A percentile compares a stretch with the other conserved stretches of the same genome.
Evolutionary conservation across 2,888 invertebrate genomes (phyloP).

Genomic region (Spatulosminthurus flaviceps): DNA sequence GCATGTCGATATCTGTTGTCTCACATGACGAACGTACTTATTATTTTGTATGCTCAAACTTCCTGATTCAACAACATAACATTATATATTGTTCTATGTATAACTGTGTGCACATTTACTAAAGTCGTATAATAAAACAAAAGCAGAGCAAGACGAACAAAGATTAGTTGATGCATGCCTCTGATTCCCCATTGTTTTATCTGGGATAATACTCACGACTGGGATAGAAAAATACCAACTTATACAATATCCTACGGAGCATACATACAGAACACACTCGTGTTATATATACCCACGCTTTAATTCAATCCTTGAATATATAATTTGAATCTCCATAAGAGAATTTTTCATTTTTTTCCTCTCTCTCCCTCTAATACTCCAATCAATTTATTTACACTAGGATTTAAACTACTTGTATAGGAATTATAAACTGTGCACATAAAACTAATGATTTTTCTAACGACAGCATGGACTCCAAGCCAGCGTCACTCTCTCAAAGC

Average conservation of each 20-base stretch:
- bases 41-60: conserved; percentile 1
- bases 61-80: conserved; percentile 5
- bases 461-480: not conserved
- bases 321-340: not conserved
- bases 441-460: not conserved
- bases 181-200: conserved; percentile 28
- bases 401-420: too few relatives aligned
- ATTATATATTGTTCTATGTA: not conserved
- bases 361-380: not conserved
- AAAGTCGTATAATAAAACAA: conserved; percentile 7
- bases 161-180: not conserved
- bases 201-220: not conserved
- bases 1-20: conserved; percentile 28
- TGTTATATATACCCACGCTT: too few relatives aligned
- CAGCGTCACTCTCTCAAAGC: not conserved
- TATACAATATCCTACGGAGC: not conserved
- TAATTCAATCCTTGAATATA: too few relatives aligned
- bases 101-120: not conserved
- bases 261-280: too few relatives aligned
- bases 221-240: not conserved
- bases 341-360: not conserved
- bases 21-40: not conserved
- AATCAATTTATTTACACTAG: too few relatives aligned
- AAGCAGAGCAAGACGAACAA: conserved; percentile 25
- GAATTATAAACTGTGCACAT: too few relatives aligned